These are phyloP conservation scores for Melanotaenia pygmaea DNA, from an alignment of 2,797 vertebrate genomes.

Conservation along the genomic window DNA sequence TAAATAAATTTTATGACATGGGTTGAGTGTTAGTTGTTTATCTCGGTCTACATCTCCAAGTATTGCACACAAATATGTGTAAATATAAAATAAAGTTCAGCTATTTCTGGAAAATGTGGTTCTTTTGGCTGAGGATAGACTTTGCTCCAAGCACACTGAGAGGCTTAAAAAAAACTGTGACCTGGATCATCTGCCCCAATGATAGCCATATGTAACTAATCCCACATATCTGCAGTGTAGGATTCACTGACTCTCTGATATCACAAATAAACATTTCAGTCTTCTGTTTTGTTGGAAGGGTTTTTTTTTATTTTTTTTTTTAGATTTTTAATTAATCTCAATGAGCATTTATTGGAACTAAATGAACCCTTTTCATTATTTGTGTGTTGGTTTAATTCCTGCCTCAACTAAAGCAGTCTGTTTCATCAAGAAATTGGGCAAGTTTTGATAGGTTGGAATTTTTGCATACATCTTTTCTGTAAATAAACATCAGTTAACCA, in stretches of 20 bases:
- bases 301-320: background rate
- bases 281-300: background rate
- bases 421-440: background rate
- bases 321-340: background rate
- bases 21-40: conserved; percentile 1
- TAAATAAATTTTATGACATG: background rate
- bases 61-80: background rate
- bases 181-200: conserved; percentile 27
- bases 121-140: conserved; percentile 45
- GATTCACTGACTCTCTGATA: conserved; percentile 10
- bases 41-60: background rate
- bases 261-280: background rate
- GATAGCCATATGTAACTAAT: conserved; percentile 48
- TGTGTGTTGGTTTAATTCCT: background rate
- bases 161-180: conserved; percentile 44
- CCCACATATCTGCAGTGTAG: conserved; percentile 24
- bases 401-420: background rate
- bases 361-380: background rate
- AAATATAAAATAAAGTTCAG: conserved; percentile 15
- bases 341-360: background rate
- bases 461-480: background rate
- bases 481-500: background rate
- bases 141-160: conserved; percentile 54
- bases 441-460: background rate
- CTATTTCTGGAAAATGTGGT: conserved; percentile 22